These are phyloP conservation scores for Aspidoscelis tigris DNA, from an alignment of 2,113 vertebrate species.

Conservation along the genomic window DNA sequence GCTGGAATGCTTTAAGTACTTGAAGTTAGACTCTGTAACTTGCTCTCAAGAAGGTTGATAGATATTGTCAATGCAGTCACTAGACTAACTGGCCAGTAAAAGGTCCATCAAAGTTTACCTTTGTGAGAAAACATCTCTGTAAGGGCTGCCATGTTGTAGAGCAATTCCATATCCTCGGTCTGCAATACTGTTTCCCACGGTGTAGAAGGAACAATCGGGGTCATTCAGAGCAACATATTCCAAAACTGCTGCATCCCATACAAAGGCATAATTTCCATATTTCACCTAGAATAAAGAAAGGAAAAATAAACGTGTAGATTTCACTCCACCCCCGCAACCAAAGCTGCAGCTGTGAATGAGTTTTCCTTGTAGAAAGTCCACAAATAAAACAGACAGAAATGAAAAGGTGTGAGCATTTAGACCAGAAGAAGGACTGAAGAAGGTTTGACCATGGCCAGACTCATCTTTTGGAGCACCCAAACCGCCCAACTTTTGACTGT, in stretches of 20 bases:
- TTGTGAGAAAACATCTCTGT: constrained; percentile 96
- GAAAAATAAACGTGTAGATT: constrained; percentile 25
- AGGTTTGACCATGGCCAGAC: no score
- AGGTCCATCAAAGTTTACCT: constrained; percentile 78
- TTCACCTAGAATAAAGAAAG: constrained; percentile 84
- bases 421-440: no score
- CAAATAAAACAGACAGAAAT: no score
- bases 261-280: constrained; percentile 93
- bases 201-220: constrained; percentile 95
- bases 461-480: no score
- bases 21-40: no score
- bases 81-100: no score
- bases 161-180: constrained; percentile 97
- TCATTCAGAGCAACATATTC: constrained; percentile 97
- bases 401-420: no score
- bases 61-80: no score
- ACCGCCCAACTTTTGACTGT: no score
- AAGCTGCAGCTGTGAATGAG: neutral
- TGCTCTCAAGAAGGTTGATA: no score
- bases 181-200: constrained; percentile 85
- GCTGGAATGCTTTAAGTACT: no score
- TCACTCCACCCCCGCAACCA: rapidly evolving
- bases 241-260: constrained; percentile 96
- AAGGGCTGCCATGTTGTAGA: constrained; percentile 96
- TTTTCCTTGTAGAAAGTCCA: no score